Base-by-base conservation (phyloP, 1,140 invertebrate species). In the Pseudomyrmex concolor region DNA sequence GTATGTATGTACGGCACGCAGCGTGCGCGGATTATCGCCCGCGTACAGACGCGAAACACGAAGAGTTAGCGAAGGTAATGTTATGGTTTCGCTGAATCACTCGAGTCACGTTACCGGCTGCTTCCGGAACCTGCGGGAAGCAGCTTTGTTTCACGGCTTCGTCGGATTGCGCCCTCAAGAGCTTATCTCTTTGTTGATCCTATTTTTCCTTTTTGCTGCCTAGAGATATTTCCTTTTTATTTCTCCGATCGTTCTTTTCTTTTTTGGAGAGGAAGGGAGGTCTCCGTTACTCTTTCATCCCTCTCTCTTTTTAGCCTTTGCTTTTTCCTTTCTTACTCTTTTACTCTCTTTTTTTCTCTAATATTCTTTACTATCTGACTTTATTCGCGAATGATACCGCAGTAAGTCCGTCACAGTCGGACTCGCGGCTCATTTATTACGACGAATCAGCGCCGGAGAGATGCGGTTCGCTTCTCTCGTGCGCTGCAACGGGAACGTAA, bases 1-100 rank as follows among this genome's bases (percentile, higher is more conserved):
- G 34, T 63, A 45, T 77, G 34, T 63, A 45, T 60, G 7, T 19
- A 70, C 15, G 9, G n/a, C 19, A 25, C 8, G 13, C 17, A 34
- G 22, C 60, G 51, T 9, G 34, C 22, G 45, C 17, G 48, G 45
- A 82, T 82, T 72, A 82, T 62, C 57, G 15, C 45, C 5, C 17
- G 17, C 7, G 10, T 45, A 25, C 25, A 54, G 70, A 72, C 13
- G 59, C 45, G 10, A 73, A 45, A 43, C 15, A 50, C 55, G 43
- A 54, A 72, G 48, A 74, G 70, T 55, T 70, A 50, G 48, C 70
- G 25, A n/a, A 62, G 34, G 17, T 82, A 82, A 60, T 51, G 70
- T 82, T 82, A 74, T 74, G 78, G 70, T 82, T 82, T 54, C 70
- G 78, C 70, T 74, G 78, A 74, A 73, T 73, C 78, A 74, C 78